These are phyloP conservation scores for Notiomystis cincta DNA, from an alignment of 2,113 vertebrate species.

Conservation along the genomic window DNA sequence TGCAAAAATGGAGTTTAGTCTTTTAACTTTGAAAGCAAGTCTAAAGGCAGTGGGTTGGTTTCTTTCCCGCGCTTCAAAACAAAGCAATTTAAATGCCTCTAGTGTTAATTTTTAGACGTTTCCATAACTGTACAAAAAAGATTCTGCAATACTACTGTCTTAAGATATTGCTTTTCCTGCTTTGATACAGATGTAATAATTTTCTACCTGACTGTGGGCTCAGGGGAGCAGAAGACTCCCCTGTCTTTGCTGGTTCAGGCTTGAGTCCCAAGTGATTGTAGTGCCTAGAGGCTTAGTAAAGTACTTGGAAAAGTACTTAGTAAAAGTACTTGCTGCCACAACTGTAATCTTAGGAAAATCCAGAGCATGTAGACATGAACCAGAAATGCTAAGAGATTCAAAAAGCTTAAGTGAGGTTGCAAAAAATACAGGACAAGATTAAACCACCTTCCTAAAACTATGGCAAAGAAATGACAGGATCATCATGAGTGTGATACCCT, in stretches of 20 bases:
- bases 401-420: not conserved
- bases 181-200: not conserved
- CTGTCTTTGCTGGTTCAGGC: not conserved
- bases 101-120: not conserved
- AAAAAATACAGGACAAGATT: not conserved
- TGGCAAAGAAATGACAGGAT: not conserved
- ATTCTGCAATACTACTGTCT: not conserved
- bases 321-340: no score
- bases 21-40: not conserved
- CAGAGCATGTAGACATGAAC: not conserved
- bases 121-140: not conserved
- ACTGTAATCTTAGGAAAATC: not conserved
- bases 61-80: not conserved
- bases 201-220: not conserved
- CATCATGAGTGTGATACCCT: not conserved
- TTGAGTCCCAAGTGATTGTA: not conserved
- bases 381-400: not conserved
- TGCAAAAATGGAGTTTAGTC: not conserved
- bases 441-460: not conserved
- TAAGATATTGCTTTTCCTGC: not conserved
- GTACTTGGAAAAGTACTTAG: not conserved
- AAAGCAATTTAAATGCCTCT: not conserved
- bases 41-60: not conserved
- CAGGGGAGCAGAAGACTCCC: not conserved
- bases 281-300: not conserved